phyloP scores from a whole-genome alignment of 2,113 vertebrate species.

The Acanthisitta chloris region DNA sequence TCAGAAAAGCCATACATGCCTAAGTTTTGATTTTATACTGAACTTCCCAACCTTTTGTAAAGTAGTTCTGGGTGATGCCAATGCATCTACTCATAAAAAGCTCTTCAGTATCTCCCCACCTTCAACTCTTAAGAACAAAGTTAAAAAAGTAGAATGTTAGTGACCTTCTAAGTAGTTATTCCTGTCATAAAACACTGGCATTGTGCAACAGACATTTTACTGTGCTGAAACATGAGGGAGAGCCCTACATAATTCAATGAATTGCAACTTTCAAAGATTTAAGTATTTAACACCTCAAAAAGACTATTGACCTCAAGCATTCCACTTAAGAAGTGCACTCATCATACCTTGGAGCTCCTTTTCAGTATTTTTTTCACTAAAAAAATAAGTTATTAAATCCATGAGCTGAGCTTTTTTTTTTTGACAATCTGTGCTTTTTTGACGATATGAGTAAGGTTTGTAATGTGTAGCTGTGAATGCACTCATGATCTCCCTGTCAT shows the following conservation, averaged over 20 bases:
- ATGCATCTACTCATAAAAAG: neutral
- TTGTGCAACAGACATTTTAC: neutral
- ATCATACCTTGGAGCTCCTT: neutral
- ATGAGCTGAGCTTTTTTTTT: neutral
- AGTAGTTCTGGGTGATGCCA: neutral
- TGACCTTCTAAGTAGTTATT: neutral
- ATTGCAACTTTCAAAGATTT: neutral
- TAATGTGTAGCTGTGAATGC: neutral
- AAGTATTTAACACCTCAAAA: conserved; percentile 13
- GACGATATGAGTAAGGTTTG: neutral
- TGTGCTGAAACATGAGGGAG: neutral
- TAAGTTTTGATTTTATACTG: neutral
- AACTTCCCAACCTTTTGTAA: neutral
- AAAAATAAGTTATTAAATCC: neutral
- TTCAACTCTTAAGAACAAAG: neutral
- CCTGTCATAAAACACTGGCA: neutral
- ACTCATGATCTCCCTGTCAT: neutral
- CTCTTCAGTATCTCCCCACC: neutral
- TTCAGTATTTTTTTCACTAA: neutral
- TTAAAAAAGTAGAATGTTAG: neutral
- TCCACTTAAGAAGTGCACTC: neutral
- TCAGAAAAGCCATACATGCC: neutral
- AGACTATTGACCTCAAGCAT: neutral
- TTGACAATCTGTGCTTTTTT: neutral
- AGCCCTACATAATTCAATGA: neutral